phyloP scores from a whole-genome alignment of 2,888 invertebrate genomes.

The Argyresthia albistria region DNA sequence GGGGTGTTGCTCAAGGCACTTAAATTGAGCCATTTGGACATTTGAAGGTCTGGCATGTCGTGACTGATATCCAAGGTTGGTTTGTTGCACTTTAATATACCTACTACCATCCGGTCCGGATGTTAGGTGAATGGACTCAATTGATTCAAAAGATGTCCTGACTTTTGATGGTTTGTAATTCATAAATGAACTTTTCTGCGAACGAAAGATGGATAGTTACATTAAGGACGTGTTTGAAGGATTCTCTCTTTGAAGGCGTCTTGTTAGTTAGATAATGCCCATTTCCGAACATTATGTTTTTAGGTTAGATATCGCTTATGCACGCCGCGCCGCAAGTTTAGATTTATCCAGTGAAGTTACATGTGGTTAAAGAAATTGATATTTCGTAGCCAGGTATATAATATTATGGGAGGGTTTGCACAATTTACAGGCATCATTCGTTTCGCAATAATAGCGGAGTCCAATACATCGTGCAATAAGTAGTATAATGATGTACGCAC shows the following conservation, averaged over 20 bases:
- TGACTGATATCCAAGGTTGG: conserved; percentile 29
- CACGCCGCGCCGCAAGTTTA: too few relatives aligned
- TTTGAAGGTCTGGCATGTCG: conserved; percentile 19
- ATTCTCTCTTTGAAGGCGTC: too few relatives aligned
- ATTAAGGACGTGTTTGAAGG: too few relatives aligned
- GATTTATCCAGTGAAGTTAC: too few relatives aligned
- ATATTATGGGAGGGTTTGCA: conserved; percentile 23
- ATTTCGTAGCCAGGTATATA: background rate
- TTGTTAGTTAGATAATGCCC: background rate
- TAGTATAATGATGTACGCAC: conserved; percentile 30
- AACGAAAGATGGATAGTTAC: too few relatives aligned
- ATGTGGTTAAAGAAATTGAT: background rate
- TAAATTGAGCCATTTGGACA: conserved; percentile 18
- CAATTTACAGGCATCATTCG: conserved; percentile 26
- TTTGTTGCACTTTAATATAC: conserved; percentile 12
- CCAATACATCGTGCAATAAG: conserved; percentile 16
- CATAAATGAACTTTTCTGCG: too few relatives aligned
- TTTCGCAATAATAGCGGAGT: conserved; percentile 23
- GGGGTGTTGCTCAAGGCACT: conserved; percentile 28
- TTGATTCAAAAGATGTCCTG: background rate
- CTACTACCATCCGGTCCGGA: background rate
- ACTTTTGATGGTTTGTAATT: too few relatives aligned
- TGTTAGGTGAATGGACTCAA: background rate
- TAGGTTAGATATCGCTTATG: background rate
- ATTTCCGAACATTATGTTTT: background rate